phyloP scores from a whole-genome alignment of 2,797 vertebrate genomes.

The Botia almorhae region DNA sequence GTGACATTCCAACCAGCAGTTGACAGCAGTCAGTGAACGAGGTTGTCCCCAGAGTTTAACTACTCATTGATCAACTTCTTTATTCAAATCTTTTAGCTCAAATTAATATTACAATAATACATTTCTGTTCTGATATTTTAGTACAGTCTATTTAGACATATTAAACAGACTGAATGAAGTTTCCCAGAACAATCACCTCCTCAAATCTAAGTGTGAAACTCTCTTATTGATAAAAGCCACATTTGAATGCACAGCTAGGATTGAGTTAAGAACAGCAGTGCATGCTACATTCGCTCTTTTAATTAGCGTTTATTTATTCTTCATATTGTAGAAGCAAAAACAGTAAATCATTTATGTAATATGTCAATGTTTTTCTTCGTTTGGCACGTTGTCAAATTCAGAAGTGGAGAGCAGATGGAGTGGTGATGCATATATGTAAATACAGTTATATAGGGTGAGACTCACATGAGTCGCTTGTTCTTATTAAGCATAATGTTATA shows the following conservation, averaged over 20 bases:
- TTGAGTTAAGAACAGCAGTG: conserved; percentile 35
- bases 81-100: background rate
- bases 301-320: conserved; percentile 26
- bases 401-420: background rate
- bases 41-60: conserved; percentile 64
- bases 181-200: conserved; percentile 7
- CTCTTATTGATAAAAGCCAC: conserved; percentile 28
- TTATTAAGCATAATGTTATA: background rate
- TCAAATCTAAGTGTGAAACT: conserved; percentile 27
- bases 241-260: conserved; percentile 37
- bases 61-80: background rate
- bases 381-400: background rate
- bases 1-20: conserved; percentile 77
- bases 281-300: conserved; percentile 19
- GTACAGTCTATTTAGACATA: background rate
- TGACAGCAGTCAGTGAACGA: conserved; percentile 54
- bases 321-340: conserved; percentile 7
- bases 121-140: background rate
- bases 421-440: background rate
- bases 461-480: background rate
- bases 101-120: background rate
- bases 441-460: background rate
- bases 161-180: conserved; percentile 8
- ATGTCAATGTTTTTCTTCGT: conserved; percentile 8
- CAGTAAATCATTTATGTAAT: conserved; percentile 18